Percentiles rank a stretch among this genome's conserved stretches.
These are phyloP conservation scores for Laupala kohalensis DNA, from an alignment of 1,140 invertebrate species.

Conservation along the genomic window DNA sequence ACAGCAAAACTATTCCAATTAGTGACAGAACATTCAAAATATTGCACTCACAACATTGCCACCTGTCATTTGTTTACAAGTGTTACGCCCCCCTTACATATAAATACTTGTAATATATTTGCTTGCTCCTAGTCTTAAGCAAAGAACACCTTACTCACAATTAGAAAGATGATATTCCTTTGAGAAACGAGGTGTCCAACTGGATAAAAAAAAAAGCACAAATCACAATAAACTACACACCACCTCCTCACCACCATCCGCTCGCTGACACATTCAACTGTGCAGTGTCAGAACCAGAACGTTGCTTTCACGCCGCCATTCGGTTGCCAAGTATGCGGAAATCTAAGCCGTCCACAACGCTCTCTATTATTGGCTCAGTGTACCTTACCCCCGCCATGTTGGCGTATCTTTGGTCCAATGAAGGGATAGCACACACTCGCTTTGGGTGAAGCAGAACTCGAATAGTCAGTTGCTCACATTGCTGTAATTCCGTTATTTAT, in stretches of 20 bases:
- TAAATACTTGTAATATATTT: background rate
- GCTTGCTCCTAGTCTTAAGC: no score
- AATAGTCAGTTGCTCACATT: background rate
- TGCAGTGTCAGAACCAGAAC: background rate
- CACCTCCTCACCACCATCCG: background rate
- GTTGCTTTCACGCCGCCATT: constrained; percentile 1
- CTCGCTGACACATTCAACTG: background rate
- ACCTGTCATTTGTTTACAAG: background rate
- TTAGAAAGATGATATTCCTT: background rate
- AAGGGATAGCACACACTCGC: background rate
- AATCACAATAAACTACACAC: background rate
- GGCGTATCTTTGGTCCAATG: background rate
- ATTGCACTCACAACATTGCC: background rate
- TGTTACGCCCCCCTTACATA: background rate
- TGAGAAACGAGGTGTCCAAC: background rate
- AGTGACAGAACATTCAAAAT: no score
- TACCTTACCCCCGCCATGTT: background rate
- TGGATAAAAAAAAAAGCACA: background rate
- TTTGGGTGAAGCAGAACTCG: background rate
- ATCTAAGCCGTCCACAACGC: background rate
- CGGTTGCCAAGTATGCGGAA: background rate
- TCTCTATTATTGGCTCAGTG: background rate
- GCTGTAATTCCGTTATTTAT: background rate
- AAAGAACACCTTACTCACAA: background rate
- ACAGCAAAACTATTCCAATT: no score